phyloP scores from a whole-genome alignment of 2,888 invertebrate species.

The Epirrita christyi region DNA sequence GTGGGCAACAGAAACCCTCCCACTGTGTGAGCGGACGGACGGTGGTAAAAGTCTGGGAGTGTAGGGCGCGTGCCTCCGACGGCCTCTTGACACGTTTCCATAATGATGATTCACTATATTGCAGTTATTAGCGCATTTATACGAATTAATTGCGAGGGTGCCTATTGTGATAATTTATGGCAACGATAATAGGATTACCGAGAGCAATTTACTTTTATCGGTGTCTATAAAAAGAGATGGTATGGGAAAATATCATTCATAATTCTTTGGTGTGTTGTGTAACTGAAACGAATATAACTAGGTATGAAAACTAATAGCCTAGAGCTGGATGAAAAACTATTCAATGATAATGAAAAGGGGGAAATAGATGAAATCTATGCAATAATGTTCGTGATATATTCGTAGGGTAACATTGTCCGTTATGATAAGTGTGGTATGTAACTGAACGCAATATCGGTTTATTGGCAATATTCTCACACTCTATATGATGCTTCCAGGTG shows the following conservation, averaged over 20 bases:
- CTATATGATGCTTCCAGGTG: conserved; percentile 49
- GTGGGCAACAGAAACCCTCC: conserved; percentile 13
- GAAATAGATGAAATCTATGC: conserved; percentile 31
- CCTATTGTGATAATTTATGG: conserved; percentile 35
- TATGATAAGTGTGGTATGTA: conserved; percentile 42
- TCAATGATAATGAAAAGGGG: conserved; percentile 26
- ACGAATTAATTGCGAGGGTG: conserved; percentile 47
- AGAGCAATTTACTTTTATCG: conserved; percentile 37
- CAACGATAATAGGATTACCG: conserved; percentile 32
- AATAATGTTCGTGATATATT: conserved; percentile 36
- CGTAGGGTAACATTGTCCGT: conserved; percentile 33
- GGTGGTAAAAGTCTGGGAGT: conserved; percentile 40
- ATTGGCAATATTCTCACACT: conserved; percentile 48
- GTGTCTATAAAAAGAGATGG: conserved; percentile 29
- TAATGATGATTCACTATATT: conserved; percentile 66
- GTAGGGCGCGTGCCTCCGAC: conserved; percentile 51
- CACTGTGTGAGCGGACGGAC: conserved; percentile 19
- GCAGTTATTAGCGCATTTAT: conserved; percentile 59
- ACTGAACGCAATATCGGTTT: conserved; percentile 39
- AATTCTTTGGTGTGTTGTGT: conserved; percentile 13
- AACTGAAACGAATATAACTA: neutral
- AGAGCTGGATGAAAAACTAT: conserved; percentile 12
- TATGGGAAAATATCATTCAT: conserved; percentile 24
- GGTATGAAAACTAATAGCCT: conserved; percentile 9
- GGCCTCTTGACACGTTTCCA: conserved; percentile 66